Evolutionary conservation across 2,113 vertebrate genomes (phyloP).

Genomic region (Cephalopholis sonnerati): DNA sequence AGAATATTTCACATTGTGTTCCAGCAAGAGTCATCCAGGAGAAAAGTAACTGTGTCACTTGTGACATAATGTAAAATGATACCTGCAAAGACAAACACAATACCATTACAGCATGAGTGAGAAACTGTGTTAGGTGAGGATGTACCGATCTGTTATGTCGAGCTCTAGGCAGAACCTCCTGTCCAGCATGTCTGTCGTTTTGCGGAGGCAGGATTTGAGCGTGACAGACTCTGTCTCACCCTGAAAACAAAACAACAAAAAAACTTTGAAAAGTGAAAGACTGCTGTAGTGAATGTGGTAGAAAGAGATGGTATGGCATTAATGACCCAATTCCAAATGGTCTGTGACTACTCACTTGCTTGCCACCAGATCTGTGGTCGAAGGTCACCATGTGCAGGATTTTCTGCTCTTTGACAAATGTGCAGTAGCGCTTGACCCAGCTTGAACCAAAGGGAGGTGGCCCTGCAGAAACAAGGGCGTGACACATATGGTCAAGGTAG

Average conservation of each 20-base stretch:
- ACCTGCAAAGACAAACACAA: not conserved
- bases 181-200: slow-evolving; percentile 91
- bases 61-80: not conserved
- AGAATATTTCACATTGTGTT: slow-evolving; percentile 4
- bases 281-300: too few relatives aligned
- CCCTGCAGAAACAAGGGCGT: slow-evolving; percentile 79
- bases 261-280: not conserved
- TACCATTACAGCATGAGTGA: not conserved
- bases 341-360: slow-evolving; percentile 87
- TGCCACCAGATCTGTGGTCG: slow-evolving; percentile 96
- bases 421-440: slow-evolving; percentile 98
- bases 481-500: not conserved
- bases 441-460: slow-evolving; percentile 97
- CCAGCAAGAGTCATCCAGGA: not conserved
- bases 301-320: not conserved
- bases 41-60: not conserved
- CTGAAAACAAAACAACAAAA: slow-evolving; percentile 78
- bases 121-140: slow-evolving; percentile 1
- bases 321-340: not conserved
- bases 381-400: slow-evolving; percentile 95
- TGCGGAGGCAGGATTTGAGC: slow-evolving; percentile 91
- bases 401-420: slow-evolving; percentile 94
- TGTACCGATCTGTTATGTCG: slow-evolving; percentile 94
- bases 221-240: slow-evolving; percentile 92
- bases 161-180: slow-evolving; percentile 97